Conservation (phyloP, 1,140 invertebrate species). For the Drosophila arizonae region DNA sequence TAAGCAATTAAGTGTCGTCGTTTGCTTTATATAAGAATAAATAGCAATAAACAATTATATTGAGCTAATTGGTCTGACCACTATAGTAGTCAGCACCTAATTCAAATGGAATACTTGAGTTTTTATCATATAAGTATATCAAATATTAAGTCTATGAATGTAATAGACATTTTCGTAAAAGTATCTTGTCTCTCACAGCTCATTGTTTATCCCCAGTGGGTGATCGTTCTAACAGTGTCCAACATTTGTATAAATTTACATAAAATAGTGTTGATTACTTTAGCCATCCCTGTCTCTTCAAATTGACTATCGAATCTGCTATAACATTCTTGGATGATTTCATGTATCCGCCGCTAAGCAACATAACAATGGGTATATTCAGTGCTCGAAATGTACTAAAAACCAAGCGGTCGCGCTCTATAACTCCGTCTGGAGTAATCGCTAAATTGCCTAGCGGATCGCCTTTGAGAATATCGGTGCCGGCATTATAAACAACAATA, state of each 20-base stretch:
- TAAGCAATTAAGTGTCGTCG: slow-evolving; percentile 32
- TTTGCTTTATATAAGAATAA: not conserved
- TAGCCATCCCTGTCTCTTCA: slow-evolving; percentile 82
- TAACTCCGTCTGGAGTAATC: slow-evolving; percentile 89
- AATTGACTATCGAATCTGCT: slow-evolving; percentile 91
- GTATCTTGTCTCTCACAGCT: not conserved
- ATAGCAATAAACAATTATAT: not conserved
- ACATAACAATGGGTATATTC: slow-evolving; percentile 92
- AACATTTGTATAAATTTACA: not conserved
- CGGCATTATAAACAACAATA: slow-evolving; percentile 93
- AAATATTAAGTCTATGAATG: no score
- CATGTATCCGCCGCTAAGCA: slow-evolving; percentile 94
- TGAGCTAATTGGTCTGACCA: no score
- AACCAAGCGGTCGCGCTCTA: slow-evolving; percentile 92
- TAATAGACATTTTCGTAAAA: not conserved
- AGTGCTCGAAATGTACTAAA: slow-evolving; percentile 87
- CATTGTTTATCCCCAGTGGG: not conserved
- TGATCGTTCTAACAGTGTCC: slow-evolving; percentile 16
- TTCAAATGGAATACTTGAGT: not conserved
- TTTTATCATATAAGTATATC: no score
- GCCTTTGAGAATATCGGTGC: slow-evolving; percentile 91
- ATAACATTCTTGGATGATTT: slow-evolving; percentile 90
- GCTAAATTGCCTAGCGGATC: slow-evolving; percentile 89
- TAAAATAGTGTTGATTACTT: not conserved
- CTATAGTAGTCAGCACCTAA: not conserved